A percentile compares a stretch with the other conserved stretches of the same genome.
These are phyloP conservation scores for Horisme vitalbata DNA, from an alignment of 2,888 invertebrate species.

Conservation along the genomic window DNA sequence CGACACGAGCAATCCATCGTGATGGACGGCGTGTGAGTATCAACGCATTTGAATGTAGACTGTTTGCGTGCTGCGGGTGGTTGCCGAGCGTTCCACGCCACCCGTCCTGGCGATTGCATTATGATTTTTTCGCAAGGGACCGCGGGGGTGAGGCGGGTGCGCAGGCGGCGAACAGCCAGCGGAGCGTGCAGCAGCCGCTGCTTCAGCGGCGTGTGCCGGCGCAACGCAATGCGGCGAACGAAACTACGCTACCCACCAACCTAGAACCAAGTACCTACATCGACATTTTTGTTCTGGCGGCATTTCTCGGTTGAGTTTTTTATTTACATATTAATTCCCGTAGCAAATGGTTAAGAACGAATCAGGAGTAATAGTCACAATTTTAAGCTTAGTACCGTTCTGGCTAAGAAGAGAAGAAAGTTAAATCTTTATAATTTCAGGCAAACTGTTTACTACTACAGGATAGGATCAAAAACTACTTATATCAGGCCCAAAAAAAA, in stretches of 20 bases:
- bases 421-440: no score
- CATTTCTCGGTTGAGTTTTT: no score
- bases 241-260: conserved; percentile 37
- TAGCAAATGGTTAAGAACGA: no score
- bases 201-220: conserved; percentile 42
- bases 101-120: conserved; percentile 82
- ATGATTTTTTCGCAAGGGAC: conserved; percentile 82
- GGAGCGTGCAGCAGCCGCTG: conserved; percentile 76
- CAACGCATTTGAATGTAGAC: conserved; percentile 80
- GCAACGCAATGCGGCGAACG: conserved; percentile 62
- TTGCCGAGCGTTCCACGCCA: conserved; percentile 77
- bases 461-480: no score
- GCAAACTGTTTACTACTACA: no score
- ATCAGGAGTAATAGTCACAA: no score
- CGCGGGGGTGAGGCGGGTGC: conserved; percentile 64
- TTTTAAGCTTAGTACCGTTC: no score
- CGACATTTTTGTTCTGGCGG: conserved; percentile 18
- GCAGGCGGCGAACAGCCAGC: conserved; percentile 65
- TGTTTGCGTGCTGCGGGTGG: conserved; percentile 75
- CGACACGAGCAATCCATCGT: conserved; percentile 75
- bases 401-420: no score
- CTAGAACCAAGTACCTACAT: conserved; percentile 37
- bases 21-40: conserved; percentile 81
- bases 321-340: no score
- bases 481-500: no score